phyloP scores from a whole-genome alignment of 2,888 invertebrate species.

The Criorhina ranunculi region DNA sequence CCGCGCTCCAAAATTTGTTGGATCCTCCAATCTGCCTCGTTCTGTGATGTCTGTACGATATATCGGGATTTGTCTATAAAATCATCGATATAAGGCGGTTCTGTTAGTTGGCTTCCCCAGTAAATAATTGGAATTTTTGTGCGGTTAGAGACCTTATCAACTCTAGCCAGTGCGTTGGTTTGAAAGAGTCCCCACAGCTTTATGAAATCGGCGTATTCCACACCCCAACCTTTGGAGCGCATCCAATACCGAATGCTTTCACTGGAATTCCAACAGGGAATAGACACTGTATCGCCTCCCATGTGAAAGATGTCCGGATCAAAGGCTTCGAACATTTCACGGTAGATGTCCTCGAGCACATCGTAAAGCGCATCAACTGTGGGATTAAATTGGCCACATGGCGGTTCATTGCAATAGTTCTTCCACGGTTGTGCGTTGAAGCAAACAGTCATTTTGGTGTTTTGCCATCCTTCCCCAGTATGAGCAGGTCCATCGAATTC shows the following conservation, averaged over 20 bases:
- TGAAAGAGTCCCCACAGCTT: slow-evolving; percentile 92
- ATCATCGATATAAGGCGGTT: slow-evolving; percentile 87
- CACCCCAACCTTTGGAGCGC: slow-evolving; percentile 87
- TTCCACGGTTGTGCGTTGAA: slow-evolving; percentile 91
- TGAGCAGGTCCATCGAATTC: slow-evolving; percentile 97
- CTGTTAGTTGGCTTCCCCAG: slow-evolving; percentile 93
- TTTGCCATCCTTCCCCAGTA: slow-evolving; percentile 94
- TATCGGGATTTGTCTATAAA: slow-evolving; percentile 90
- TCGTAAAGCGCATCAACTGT: slow-evolving; percentile 89
- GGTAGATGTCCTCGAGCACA: slow-evolving; percentile 89
- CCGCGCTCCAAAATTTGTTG: slow-evolving; percentile 89
- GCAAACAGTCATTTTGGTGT: slow-evolving; percentile 88
- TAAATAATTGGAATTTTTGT: slow-evolving; percentile 88
- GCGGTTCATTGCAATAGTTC: slow-evolving; percentile 91
- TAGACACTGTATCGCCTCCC: slow-evolving; percentile 92
- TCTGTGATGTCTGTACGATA: slow-evolving; percentile 92
- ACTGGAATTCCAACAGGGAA: slow-evolving; percentile 91
- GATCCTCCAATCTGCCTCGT: slow-evolving; percentile 87
- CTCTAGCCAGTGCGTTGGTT: slow-evolving; percentile 81
- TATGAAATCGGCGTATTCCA: slow-evolving; percentile 87
- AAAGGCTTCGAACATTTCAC: slow-evolving; percentile 88
- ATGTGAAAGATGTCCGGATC: slow-evolving; percentile 92
- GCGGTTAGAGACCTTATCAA: slow-evolving; percentile 81
- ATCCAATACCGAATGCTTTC: slow-evolving; percentile 89
- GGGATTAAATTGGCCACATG: slow-evolving; percentile 93